Conservation (phyloP, 1,140 invertebrate species). For the Argopecten irradians region DNA sequence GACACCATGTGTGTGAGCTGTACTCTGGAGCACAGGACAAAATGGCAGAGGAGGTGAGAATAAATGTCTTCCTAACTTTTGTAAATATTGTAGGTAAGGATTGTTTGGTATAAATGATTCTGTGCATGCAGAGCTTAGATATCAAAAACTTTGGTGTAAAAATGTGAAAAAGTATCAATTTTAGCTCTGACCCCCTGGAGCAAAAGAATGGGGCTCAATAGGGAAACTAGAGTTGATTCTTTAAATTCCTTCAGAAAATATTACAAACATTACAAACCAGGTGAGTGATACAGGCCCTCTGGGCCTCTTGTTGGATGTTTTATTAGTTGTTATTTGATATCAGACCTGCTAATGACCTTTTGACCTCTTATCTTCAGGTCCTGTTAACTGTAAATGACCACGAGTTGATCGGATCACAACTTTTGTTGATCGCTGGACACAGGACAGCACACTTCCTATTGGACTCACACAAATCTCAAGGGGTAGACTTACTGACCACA, state of each 20-base stretch:
- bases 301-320: too few species aligned
- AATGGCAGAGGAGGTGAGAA: slow-evolving; percentile 85
- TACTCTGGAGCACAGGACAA: slow-evolving; percentile 87
- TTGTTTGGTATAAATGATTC: not conserved
- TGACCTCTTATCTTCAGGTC: slow-evolving; percentile 74
- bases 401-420: slow-evolving; percentile 81
- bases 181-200: too few species aligned
- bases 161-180: not conserved
- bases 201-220: too few species aligned
- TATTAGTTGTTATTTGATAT: not conserved
- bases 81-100: not conserved
- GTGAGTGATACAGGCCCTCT: too few species aligned
- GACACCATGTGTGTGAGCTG: slow-evolving; percentile 87
- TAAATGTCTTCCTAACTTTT: not conserved
- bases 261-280: too few species aligned
- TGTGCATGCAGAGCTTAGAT: not conserved
- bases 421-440: slow-evolving; percentile 85
- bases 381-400: slow-evolving; percentile 82
- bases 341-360: not conserved
- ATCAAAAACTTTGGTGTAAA: not conserved
- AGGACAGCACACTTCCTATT: slow-evolving; percentile 83
- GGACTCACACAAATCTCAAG: slow-evolving; percentile 77
- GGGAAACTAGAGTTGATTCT: too few species aligned
- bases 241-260: not conserved
- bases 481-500: slow-evolving; percentile 82